Evolutionary conservation across 2,888 invertebrate genomes (phyloP).

Genomic region (Acanthosepion esculentum): DNA sequence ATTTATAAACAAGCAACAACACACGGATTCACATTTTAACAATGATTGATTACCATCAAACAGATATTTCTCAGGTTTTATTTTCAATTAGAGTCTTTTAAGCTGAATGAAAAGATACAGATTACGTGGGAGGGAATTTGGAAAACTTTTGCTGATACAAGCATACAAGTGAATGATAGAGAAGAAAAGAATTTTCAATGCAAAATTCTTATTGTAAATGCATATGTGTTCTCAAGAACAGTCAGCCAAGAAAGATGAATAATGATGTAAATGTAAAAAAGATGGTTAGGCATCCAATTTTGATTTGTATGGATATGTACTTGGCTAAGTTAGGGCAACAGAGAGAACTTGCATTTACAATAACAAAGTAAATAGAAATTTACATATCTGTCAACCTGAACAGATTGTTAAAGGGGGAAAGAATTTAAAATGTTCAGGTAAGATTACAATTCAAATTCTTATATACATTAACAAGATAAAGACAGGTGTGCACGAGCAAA

Average conservation of each 20-base stretch:
- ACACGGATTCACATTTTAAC: too few species aligned
- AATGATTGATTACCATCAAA: too few species aligned
- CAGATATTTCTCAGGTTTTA: too few species aligned
- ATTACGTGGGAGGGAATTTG: too few species aligned
- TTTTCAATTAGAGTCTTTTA: too few species aligned
- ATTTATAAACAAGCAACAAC: too few species aligned
- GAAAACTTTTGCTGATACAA: too few species aligned
- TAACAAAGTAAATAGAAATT: neutral
- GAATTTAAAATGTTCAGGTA: neutral
- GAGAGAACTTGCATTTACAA: neutral
- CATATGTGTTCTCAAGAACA: neutral
- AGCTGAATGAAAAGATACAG: too few species aligned
- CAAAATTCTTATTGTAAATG: neutral
- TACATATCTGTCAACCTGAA: slow-evolving; percentile 2
- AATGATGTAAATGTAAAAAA: neutral
- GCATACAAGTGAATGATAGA: neutral
- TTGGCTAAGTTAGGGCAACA: neutral
- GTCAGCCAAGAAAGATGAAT: neutral
- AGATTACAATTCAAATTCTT: neutral
- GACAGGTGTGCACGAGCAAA: neutral
- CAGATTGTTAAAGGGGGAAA: neutral
- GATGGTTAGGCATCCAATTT: neutral
- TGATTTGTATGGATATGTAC: neutral
- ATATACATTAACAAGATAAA: neutral
- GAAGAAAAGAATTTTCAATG: neutral